phyloP scores from a whole-genome alignment of 2,888 invertebrate species.

The Xiphydria camelus region DNA sequence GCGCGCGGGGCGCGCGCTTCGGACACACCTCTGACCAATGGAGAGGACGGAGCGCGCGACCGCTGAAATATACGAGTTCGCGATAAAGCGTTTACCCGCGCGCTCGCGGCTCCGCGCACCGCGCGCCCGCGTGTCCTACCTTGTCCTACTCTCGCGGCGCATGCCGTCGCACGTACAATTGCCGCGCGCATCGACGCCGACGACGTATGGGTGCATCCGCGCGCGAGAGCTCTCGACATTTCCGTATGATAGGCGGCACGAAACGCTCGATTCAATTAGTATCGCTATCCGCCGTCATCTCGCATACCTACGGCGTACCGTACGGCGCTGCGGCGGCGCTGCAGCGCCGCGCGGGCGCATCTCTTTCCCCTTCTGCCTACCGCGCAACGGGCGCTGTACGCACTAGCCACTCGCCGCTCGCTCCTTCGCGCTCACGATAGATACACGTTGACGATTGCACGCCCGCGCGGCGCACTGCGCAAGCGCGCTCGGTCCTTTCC shows the following conservation, averaged over 20 bases:
- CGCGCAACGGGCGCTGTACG: no score
- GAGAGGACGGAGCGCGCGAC: no score
- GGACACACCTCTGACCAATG: conserved; percentile 25
- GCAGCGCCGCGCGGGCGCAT: no score
- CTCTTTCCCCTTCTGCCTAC: no score
- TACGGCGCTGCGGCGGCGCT: no score
- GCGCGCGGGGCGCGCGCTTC: conserved; percentile 17
- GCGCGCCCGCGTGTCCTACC: conserved; percentile 33
- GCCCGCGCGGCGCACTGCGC: no score
- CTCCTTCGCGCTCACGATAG: no score
- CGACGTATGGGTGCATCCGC: conserved; percentile 26
- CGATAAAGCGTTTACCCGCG: conserved; percentile 52
- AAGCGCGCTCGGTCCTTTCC: no score
- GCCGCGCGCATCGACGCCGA: conserved; percentile 22
- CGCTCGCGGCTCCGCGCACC: no score
- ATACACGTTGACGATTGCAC: no score
- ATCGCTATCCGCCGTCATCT: conserved; percentile 11
- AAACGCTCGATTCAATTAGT: conserved; percentile 36
- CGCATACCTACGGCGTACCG: no score
- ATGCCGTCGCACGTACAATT: conserved; percentile 39
- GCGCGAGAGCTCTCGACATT: conserved; percentile 16
- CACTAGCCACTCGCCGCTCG: no score
- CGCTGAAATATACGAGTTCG: conserved; percentile 36
- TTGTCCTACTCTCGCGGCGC: conserved; percentile 27
- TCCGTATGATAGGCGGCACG: conserved; percentile 25